Conservation (phyloP, 2,797 vertebrate species). For the Ara ararauna region DNA sequence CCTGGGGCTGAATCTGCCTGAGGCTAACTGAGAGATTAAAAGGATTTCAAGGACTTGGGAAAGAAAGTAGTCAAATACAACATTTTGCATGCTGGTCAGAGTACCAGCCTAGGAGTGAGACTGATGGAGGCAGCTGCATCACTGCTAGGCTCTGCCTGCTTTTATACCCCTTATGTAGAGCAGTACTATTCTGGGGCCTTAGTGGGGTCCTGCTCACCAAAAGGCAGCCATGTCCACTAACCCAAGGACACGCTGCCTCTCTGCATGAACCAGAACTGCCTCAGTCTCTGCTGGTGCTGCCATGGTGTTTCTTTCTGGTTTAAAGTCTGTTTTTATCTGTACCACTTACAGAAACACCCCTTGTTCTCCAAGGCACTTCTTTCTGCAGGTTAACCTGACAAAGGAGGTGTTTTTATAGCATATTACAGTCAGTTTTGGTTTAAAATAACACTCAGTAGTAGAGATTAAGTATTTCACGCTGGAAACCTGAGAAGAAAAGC, state of each 20-base stretch:
- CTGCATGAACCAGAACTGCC: neutral
- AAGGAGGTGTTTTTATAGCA: neutral
- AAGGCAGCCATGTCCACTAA: accelerated
- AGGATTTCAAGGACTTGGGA: neutral
- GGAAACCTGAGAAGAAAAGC: neutral
- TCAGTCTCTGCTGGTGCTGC: neutral
- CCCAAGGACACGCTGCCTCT: neutral
- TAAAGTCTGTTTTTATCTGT: neutral
- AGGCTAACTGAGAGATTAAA: accelerated
- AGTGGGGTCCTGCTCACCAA: accelerated
- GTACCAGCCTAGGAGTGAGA: neutral
- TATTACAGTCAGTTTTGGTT: neutral
- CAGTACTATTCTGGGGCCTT: neutral
- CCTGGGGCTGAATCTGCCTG: neutral
- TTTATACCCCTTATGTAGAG: accelerated
- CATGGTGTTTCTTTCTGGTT: accelerated
- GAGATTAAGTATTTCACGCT: neutral
- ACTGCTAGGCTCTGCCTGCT: neutral
- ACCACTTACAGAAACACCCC: neutral
- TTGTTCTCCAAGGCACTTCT: neutral
- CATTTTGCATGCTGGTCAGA: neutral
- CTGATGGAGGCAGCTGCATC: accelerated
- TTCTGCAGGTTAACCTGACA: neutral
- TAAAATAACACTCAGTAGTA: neutral
- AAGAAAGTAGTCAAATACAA: neutral